Evolutionary conservation across 1,140 invertebrate species (phyloP).

Genomic region (Aphidius gifuensis): DNA sequence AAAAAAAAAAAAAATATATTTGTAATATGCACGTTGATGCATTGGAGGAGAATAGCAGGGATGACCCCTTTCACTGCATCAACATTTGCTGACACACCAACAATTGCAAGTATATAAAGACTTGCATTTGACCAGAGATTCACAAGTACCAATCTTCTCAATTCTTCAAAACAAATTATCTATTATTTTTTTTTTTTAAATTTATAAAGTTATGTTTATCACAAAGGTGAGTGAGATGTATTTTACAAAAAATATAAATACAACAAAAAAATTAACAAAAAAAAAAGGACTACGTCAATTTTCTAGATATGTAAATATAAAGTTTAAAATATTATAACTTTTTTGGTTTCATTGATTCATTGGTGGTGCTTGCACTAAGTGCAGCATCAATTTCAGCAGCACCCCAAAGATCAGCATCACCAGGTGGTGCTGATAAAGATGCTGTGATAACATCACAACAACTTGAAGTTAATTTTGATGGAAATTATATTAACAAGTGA

Average conservation of each 20-base stretch:
- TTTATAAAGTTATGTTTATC: slow-evolving; percentile 28
- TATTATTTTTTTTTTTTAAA: neutral
- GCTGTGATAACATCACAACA: slow-evolving; percentile 61
- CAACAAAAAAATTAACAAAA: no score
- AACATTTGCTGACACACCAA: slow-evolving; percentile 21
- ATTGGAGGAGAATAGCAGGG: slow-evolving; percentile 33
- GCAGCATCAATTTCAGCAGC: slow-evolving; percentile 40
- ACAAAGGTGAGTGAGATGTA: slow-evolving; percentile 28
- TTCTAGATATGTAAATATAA: no score
- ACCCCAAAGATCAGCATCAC: slow-evolving; percentile 39
- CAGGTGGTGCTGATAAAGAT: slow-evolving; percentile 47
- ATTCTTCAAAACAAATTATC: slow-evolving; percentile 16
- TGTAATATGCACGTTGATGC: slow-evolving; percentile 24
- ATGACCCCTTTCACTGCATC: slow-evolving; percentile 41
- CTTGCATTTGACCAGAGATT: slow-evolving; percentile 32
- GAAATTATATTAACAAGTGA: slow-evolving; percentile 64
- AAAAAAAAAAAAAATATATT: slow-evolving; percentile 16
- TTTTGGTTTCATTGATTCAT: slow-evolving; percentile 1
- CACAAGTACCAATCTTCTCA: slow-evolving; percentile 34
- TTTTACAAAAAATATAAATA: no score
- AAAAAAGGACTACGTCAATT: no score
- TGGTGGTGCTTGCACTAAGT: slow-evolving; percentile 46
- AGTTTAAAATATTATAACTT: no score
- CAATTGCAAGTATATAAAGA: slow-evolving; percentile 35
- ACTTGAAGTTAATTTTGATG: slow-evolving; percentile 61